Conservation (phyloP, 2,888 invertebrate species). For the Aphrophora alni region DNA sequence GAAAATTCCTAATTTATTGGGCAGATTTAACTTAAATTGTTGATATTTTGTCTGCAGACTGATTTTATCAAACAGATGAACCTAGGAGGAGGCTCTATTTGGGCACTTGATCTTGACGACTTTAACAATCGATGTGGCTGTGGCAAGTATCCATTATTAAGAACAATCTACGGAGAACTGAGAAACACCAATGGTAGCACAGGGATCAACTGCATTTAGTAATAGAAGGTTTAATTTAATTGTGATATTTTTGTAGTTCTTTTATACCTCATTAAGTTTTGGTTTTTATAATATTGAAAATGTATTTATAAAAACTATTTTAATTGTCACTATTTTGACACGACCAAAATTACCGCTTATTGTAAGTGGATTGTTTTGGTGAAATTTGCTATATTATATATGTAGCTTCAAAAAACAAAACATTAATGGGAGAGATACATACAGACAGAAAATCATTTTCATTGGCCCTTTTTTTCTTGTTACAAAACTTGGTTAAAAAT, state of each 20-base stretch:
- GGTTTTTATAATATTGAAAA: too few relatives aligned
- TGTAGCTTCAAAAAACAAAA: too few relatives aligned
- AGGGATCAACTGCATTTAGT: neutral
- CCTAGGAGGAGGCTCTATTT: slow-evolving; percentile 74
- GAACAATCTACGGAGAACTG: slow-evolving; percentile 58
- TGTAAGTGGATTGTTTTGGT: too few relatives aligned
- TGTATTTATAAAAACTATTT: too few relatives aligned
- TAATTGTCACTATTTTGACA: too few relatives aligned
- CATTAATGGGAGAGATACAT: too few relatives aligned
- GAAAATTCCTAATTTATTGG: too few relatives aligned
- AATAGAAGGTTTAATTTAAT: neutral
- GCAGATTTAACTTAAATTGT: neutral
- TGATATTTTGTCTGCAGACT: slow-evolving; percentile 60
- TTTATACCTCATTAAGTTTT: neutral
- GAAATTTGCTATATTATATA: too few relatives aligned
- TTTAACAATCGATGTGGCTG: slow-evolving; percentile 75
- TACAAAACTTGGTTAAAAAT: too few relatives aligned
- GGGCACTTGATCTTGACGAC: slow-evolving; percentile 79
- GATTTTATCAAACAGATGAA: slow-evolving; percentile 66
- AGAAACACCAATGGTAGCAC: neutral
- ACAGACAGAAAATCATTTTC: too few relatives aligned
- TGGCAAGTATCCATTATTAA: slow-evolving; percentile 71
- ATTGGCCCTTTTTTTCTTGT: too few relatives aligned
- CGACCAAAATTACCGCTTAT: too few relatives aligned
- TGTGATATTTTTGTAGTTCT: neutral